phyloP scores from a whole-genome alignment of 1,140 invertebrate genomes.

The Ceratina japonica region DNA sequence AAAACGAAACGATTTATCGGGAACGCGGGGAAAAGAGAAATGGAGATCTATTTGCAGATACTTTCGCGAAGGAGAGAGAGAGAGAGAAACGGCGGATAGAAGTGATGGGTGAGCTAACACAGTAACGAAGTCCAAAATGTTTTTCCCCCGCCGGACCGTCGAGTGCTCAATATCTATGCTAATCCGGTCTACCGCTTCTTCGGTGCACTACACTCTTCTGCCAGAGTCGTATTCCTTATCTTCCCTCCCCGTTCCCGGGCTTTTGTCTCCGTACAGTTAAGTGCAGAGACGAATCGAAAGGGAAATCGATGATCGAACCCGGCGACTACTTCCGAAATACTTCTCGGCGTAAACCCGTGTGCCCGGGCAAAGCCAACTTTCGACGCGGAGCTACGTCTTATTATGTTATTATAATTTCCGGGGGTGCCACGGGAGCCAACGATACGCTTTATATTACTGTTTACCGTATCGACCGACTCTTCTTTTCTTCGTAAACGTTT shows the following conservation, averaged over 20 bases:
- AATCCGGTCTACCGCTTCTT: constrained; percentile 58
- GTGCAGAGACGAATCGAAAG: constrained; percentile 41
- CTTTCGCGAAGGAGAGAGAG: constrained; percentile 6
- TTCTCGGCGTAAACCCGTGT: not conserved
- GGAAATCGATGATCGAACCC: not conserved
- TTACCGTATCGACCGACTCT: constrained; percentile 55
- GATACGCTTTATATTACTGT: constrained; percentile 49
- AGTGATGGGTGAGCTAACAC: constrained; percentile 39
- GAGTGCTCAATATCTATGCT: constrained; percentile 67
- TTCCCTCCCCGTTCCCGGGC: not conserved
- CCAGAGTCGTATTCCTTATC: constrained; percentile 43
- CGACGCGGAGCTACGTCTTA: not conserved
- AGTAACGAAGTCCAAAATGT: constrained; percentile 64
- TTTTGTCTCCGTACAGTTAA: constrained; percentile 49
- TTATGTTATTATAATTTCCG: constrained; percentile 53
- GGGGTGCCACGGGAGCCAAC: constrained; percentile 4
- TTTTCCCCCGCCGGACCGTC: constrained; percentile 53
- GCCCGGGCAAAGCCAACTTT: not conserved
- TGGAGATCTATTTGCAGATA: constrained; percentile 41
- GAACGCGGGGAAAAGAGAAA: constrained; percentile 10
- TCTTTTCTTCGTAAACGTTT: constrained; percentile 62
- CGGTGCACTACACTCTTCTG: constrained; percentile 31
- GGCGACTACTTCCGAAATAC: constrained; percentile 1
- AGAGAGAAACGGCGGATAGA: constrained; percentile 16
- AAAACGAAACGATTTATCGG: constrained; percentile 36